Conservation (phyloP, 2,888 invertebrate genomes). For the Autographa pulchrina region DNA sequence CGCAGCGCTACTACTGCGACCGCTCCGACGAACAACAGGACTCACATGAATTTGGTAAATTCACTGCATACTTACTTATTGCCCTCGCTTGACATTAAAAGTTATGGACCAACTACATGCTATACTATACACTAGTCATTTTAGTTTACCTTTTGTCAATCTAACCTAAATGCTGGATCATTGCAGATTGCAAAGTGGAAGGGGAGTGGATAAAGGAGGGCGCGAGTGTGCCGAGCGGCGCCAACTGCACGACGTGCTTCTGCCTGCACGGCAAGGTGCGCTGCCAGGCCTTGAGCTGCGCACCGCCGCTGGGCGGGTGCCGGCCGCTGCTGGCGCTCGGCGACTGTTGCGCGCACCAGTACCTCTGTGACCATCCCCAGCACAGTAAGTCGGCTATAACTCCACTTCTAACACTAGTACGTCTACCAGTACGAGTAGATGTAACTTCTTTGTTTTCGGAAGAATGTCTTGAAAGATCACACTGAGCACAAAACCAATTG, state of each 20-base stretch:
- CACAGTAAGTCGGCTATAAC: not conserved
- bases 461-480: too few relatives aligned
- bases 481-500: too few relatives aligned
- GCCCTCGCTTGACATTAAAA: not conserved
- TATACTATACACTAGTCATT: not conserved
- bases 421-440: too few relatives aligned
- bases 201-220: constrained; percentile 84
- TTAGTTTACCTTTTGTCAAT: too few relatives aligned
- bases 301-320: constrained; percentile 93
- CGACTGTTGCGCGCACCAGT: constrained; percentile 95
- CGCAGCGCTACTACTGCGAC: constrained; percentile 93
- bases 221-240: constrained; percentile 78
- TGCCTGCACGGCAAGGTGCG: constrained; percentile 93
- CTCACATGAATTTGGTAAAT: constrained; percentile 35
- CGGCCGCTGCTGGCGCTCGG: constrained; percentile 93
- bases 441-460: too few relatives aligned
- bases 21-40: constrained; percentile 40
- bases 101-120: not conserved
- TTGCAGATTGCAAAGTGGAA: constrained; percentile 91
- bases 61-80: not conserved
- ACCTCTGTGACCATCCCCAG: constrained; percentile 90
- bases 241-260: constrained; percentile 94
- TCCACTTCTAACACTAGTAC: not conserved
- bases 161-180: not conserved
- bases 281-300: constrained; percentile 94